phyloP scores from a whole-genome alignment of 2,797 vertebrate genomes.

The Phalloptychus januarius region DNA sequence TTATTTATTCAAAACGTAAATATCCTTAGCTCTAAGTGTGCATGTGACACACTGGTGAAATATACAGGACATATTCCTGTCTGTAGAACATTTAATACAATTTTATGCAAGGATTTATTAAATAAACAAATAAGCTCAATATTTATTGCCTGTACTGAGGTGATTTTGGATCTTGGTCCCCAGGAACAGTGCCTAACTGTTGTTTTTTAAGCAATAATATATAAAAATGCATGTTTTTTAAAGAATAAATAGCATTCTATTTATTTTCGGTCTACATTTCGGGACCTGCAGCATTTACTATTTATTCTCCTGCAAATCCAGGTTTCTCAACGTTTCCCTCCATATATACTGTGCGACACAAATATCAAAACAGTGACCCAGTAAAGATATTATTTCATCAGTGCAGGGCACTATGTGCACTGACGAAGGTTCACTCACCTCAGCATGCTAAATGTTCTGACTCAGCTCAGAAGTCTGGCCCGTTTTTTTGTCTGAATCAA shows the following conservation, averaged over 20 bases:
- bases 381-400: neutral
- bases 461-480: neutral
- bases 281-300: neutral
- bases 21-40: neutral
- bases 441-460: neutral
- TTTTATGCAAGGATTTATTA: neutral
- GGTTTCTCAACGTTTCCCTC: no score
- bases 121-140: neutral
- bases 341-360: neutral
- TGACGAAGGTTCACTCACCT: neutral
- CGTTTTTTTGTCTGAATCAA: neutral
- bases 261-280: neutral
- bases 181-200: neutral
- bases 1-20: neutral
- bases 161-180: neutral
- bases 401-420: neutral
- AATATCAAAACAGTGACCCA: neutral
- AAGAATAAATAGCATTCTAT: neutral
- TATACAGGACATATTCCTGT: neutral
- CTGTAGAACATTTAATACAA: neutral
- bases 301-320: neutral
- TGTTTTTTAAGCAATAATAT: neutral
- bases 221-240: neutral
- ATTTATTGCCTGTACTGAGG: neutral
- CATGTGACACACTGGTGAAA: neutral